Percentiles rank a stretch among this genome's conserved stretches.
Evolutionary conservation across 2,888 invertebrate genomes (phyloP).

Genomic region (Caenorhabditis macrosperma): DNA sequence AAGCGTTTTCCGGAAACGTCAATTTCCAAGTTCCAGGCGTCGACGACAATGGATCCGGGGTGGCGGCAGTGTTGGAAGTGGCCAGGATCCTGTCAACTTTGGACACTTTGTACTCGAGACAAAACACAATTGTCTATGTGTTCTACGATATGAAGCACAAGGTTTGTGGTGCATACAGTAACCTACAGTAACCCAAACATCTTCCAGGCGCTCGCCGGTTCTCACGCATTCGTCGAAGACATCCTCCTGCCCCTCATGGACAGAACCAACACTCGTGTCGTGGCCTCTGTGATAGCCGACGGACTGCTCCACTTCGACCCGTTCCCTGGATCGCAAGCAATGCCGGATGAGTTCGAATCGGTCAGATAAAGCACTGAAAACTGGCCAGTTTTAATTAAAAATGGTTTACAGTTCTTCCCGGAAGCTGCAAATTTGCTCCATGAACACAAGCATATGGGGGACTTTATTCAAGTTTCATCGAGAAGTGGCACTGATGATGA

Average conservation of each 20-base stretch:
- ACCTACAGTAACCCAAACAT: too few relatives aligned
- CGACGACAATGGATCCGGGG: constrained; percentile 69
- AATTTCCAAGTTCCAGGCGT: constrained; percentile 52
- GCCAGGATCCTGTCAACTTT: constrained; percentile 60
- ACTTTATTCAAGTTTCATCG: constrained; percentile 64
- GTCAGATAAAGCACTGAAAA: constrained; percentile 20
- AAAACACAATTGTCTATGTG: constrained; percentile 63
- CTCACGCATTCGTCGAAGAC: constrained; percentile 68
- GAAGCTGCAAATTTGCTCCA: constrained; percentile 54
- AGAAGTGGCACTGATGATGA: constrained; percentile 57
- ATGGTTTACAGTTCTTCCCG: constrained; percentile 60
- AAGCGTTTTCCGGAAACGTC: background rate
- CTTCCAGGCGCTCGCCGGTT: constrained; percentile 65
- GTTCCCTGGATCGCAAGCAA: constrained; percentile 65
- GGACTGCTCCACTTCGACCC: constrained; percentile 67
- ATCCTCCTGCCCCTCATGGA: constrained; percentile 61
- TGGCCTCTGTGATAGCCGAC: constrained; percentile 61
- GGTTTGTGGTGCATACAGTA: too few relatives aligned
- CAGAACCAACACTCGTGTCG: constrained; percentile 48
- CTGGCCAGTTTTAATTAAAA: background rate
- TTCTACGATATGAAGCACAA: constrained; percentile 69
- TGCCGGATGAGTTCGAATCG: constrained; percentile 64
- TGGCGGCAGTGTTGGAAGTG: constrained; percentile 64
- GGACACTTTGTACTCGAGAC: constrained; percentile 59
- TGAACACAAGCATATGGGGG: constrained; percentile 67